These are phyloP conservation scores for Formicarius rufipectus DNA, from an alignment of 2,113 vertebrate species.

Conservation along the genomic window DNA sequence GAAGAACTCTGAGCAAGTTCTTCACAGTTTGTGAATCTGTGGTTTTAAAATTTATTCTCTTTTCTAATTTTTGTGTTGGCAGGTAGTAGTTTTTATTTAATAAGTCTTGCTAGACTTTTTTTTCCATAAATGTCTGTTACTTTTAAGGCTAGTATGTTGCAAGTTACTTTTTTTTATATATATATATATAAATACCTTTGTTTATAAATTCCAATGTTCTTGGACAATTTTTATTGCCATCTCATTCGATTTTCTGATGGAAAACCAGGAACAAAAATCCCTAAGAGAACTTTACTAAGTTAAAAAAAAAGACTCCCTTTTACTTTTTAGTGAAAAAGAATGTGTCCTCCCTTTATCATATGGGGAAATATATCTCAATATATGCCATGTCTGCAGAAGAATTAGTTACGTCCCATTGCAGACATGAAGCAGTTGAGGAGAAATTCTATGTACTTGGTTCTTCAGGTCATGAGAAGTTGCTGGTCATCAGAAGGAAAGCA, in stretches of 20 bases:
- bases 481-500: neutral
- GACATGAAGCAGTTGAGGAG: rapidly evolving
- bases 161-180: neutral
- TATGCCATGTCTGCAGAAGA: neutral
- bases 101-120: neutral
- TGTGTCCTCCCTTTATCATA: neutral
- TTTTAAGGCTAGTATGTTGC: neutral
- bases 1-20: neutral
- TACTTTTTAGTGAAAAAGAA: neutral
- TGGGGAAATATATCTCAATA: neutral
- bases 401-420: neutral
- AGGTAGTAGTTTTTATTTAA: neutral
- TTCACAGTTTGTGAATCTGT: neutral
- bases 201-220: neutral
- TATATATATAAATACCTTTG: neutral
- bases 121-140: neutral
- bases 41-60: too few relatives aligned
- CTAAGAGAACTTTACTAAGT: neutral
- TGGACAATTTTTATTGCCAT: neutral
- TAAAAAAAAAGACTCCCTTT: neutral
- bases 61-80: neutral
- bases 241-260: neutral
- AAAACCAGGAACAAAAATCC: neutral
- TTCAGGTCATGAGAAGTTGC: neutral
- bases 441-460: neutral